phyloP scores from a whole-genome alignment of 1,140 invertebrate genomes.

The Drosophila simulans region DNA sequence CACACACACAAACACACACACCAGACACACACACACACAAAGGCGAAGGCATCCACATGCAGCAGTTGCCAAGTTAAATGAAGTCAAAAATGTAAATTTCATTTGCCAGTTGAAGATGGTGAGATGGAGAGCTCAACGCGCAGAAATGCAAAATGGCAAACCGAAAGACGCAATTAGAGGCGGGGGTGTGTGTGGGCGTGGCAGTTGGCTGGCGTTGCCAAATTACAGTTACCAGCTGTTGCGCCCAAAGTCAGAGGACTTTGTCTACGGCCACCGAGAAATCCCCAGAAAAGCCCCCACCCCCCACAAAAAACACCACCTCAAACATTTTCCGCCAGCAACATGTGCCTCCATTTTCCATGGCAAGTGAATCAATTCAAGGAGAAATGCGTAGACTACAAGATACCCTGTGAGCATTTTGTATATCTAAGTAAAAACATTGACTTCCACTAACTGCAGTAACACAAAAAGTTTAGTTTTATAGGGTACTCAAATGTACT shows the following conservation, averaged over 20 bases:
- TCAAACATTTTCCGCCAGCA: conserved; percentile 14
- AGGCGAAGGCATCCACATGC: background rate
- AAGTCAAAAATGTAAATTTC: conserved; percentile 81
- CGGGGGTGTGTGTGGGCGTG: conserved; percentile 23
- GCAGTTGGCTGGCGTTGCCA: conserved; percentile 38
- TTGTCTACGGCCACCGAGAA: conserved; percentile 5
- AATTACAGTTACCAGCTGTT: conserved; percentile 71
- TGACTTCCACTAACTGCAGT: no score
- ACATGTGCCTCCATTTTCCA: conserved; percentile 36
- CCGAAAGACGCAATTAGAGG: conserved; percentile 65
- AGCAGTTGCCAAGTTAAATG: conserved; percentile 70
- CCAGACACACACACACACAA: conserved; percentile 1
- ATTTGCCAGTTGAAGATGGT: conserved; percentile 42
- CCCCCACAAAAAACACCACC: background rate
- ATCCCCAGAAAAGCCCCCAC: background rate
- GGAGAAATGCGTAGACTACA: background rate
- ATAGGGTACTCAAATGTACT: background rate
- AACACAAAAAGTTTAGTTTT: no score
- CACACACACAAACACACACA: conserved; percentile 32
- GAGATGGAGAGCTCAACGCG: background rate
- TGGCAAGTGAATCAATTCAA: conserved; percentile 10
- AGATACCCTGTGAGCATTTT: background rate
- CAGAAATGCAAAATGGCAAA: conserved; percentile 14
- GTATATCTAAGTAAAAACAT: no score
- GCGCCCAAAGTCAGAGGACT: conserved; percentile 54